These are phyloP conservation scores for Brachionus angularis DNA, from an alignment of 1,140 invertebrate species.

Conservation along the genomic window DNA sequence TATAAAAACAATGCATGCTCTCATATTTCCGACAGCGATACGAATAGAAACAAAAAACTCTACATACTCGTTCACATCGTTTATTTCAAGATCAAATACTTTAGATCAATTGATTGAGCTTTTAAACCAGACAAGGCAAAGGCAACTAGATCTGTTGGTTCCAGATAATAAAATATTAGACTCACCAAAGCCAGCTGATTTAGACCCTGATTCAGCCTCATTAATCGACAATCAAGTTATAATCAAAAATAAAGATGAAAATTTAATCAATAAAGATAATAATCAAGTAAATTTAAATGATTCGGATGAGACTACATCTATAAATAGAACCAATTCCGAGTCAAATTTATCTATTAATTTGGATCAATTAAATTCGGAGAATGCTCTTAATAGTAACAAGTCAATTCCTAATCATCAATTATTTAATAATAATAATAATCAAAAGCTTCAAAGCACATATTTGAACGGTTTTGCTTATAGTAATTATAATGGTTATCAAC, in stretches of 20 bases:
- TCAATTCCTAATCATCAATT: no score
- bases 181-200: no score
- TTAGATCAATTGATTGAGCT: constrained; percentile 20
- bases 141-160: neutral
- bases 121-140: constrained; percentile 13
- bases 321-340: neutral
- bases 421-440: no score
- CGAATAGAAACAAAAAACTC: constrained; percentile 38
- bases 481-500: no score
- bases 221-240: no score
- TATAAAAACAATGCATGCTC: constrained; percentile 39
- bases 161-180: neutral
- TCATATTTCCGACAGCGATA: constrained; percentile 42
- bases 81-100: constrained; percentile 31
- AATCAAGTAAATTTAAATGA: neutral
- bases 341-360: constrained; percentile 8
- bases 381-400: no score
- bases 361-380: neutral
- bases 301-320: constrained; percentile 18
- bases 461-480: no score
- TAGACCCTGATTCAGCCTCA: no score
- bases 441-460: no score
- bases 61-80: constrained; percentile 37
- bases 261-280: neutral
- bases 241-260: no score